Base-by-base conservation (phyloP, 1,140 invertebrate species). In the Apis dorsata region DNA sequence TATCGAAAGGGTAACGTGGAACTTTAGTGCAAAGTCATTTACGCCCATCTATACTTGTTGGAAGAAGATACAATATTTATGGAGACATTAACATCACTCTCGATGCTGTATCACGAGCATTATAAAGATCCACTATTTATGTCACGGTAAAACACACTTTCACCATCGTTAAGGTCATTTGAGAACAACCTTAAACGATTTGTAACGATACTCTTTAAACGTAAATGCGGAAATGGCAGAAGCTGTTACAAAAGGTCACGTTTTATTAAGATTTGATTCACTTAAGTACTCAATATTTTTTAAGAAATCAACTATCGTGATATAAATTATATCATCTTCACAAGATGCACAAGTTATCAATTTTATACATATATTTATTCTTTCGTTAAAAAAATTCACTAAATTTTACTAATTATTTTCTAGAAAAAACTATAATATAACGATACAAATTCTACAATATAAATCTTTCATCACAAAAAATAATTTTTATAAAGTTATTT, bases 121-220 rank as follows among this genome's bases (percentile, higher is more conserved):
- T 21, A 59, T 59, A 34, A 81, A 21, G 44, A 77, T 68, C 53
- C 68, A 59, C 49, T 63, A 83, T 78, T 78, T 83, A 65, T 78
- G 65, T 70, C 21, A 44, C 74, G 12, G 74, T 65, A 79, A 24
- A 83, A 79, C 59, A 83, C 65, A 60, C 68, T 78, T 79, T 83
- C 68, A 28, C 51, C 68, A 15, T 57, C 10, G 59, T 28, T 78
- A 79, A 83, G 66, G 75, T 71, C 75, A 51, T 71, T 51, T 57
- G 68, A 83, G 75, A 71, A 83, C 44, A 65, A 63, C 75, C 75
- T 79, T 71, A 83, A 57, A 19, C 73, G 59, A 28, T 65, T 73
- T 68, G 7, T 62, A 51, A 49, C 68, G 68, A 79, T 79, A 77
- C 72, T 66, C 79, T 60, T 77, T 69, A 49, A 66, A 10, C 12